Conservation (phyloP, 2,888 invertebrate genomes). For the Toxonevra muliebris region DNA sequence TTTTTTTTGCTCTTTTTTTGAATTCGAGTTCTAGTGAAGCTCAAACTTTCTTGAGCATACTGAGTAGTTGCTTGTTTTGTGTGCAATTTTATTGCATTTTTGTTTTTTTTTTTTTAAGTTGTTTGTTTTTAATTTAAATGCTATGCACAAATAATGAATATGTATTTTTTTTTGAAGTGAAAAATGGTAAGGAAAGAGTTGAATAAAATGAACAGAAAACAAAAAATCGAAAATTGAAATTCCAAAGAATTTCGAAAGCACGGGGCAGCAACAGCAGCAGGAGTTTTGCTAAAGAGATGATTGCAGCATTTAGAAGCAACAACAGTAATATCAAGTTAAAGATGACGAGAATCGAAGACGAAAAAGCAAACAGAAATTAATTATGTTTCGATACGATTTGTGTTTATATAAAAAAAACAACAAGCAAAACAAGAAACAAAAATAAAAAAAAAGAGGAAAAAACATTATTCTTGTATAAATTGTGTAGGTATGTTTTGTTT, state of each 20-base stretch:
- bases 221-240: slow-evolving; percentile 10
- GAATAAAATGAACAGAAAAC: slow-evolving; percentile 15
- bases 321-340: neutral
- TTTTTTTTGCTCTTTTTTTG: slow-evolving; percentile 27
- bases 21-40: slow-evolving; percentile 16
- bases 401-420: slow-evolving; percentile 12
- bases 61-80: slow-evolving; percentile 24
- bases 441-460: neutral
- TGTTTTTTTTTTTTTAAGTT: slow-evolving; percentile 17
- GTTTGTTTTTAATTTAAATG: slow-evolving; percentile 31
- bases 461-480: neutral
- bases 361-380: slow-evolving; percentile 46
- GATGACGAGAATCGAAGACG: slow-evolving; percentile 22
- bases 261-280: slow-evolving; percentile 3
- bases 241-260: slow-evolving; percentile 25
- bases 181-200: slow-evolving; percentile 15
- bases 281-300: slow-evolving; percentile 33
- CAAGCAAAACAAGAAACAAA: slow-evolving; percentile 1
- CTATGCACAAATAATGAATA: slow-evolving; percentile 38
- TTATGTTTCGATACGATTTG: slow-evolving; percentile 43
- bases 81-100: slow-evolving; percentile 24
- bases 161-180: slow-evolving; percentile 35
- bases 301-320: slow-evolving; percentile 23
- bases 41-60: neutral
- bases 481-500: neutral